Percentiles rank a stretch among this genome's conserved stretches.
These are phyloP conservation scores for Amazona vittata DNA, from an alignment of 2,113 vertebrate genomes.

Conservation along the genomic window DNA sequence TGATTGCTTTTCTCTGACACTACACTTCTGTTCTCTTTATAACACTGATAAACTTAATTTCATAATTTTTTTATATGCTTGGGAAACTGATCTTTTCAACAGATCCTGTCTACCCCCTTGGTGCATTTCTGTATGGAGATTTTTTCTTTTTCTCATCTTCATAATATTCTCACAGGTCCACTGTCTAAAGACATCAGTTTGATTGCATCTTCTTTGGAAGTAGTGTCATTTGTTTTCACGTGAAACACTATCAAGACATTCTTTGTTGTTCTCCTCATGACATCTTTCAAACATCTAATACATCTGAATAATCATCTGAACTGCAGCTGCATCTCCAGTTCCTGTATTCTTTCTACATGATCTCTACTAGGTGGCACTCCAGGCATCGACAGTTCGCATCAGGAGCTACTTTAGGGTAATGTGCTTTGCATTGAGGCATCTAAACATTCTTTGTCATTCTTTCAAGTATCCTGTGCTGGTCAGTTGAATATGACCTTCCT, in stretches of 20 bases:
- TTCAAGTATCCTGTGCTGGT: not conserved
- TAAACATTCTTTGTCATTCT: not conserved
- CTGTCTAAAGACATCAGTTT: constrained; percentile 1
- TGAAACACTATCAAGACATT: not conserved
- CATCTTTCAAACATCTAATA: not conserved
- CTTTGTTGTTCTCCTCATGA: not conserved
- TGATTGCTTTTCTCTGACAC: not conserved
- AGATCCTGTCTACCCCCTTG: not conserved
- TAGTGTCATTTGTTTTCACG: not conserved
- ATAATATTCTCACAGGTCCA: not conserved
- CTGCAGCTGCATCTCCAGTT: not conserved
- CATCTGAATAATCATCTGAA: not conserved
- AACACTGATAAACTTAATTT: not conserved
- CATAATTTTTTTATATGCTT: not conserved
- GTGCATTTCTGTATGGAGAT: not conserved
- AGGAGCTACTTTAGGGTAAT: not conserved
- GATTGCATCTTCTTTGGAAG: not conserved
- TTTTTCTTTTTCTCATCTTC: not conserved
- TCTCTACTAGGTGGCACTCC: constrained; percentile 20
- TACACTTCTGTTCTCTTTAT: not conserved
- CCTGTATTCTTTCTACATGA: not conserved
- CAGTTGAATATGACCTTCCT: not conserved
- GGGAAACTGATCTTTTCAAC: not conserved
- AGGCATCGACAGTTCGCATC: not conserved
- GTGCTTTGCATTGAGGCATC: not conserved